Percentiles rank a stretch among this genome's conserved stretches.
Conservation (phyloP, 1,140 invertebrate genomes). For the Panagrolaimus sp. region DNA sequence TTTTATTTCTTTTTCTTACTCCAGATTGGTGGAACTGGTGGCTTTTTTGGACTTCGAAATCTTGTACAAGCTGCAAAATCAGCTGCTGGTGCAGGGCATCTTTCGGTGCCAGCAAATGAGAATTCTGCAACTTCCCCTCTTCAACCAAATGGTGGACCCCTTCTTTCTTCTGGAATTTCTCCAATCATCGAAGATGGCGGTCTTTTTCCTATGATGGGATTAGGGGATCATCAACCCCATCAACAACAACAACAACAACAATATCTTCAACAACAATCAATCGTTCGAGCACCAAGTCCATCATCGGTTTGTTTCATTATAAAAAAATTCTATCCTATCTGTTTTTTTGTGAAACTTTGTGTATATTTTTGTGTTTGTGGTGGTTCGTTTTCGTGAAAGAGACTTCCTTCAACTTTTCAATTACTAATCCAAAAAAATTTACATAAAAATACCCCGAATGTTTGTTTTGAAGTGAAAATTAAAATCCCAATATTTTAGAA, state of each 20-base stretch:
- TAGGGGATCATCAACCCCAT: background rate
- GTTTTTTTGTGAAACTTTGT: too few species aligned
- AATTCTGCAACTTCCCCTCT: background rate
- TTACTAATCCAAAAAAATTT: too few species aligned
- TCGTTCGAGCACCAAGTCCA: too few species aligned
- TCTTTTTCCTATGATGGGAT: slow-evolving; percentile 8
- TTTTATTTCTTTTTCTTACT: slow-evolving; percentile 21
- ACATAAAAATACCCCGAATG: too few species aligned
- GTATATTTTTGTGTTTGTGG: too few species aligned
- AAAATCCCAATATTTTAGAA: too few species aligned
- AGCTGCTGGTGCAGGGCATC: slow-evolving; percentile 27
- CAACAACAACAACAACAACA: background rate
- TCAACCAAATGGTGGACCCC: slow-evolving; percentile 19
- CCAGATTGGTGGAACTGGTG: slow-evolving; percentile 53
- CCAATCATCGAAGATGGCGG: slow-evolving; percentile 14
- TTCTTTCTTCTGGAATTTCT: slow-evolving; percentile 19
- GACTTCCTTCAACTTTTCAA: too few species aligned
- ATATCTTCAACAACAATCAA: too few species aligned
- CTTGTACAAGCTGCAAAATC: slow-evolving; percentile 54
- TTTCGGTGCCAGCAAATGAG: background rate
- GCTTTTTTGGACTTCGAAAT: slow-evolving; percentile 50
- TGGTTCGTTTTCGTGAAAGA: too few species aligned
- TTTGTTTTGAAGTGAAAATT: too few species aligned
- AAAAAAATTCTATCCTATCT: too few species aligned
- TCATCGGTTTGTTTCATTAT: too few species aligned